phyloP scores from a whole-genome alignment of 2,797 vertebrate species.

The Limosa lapponica region DNA sequence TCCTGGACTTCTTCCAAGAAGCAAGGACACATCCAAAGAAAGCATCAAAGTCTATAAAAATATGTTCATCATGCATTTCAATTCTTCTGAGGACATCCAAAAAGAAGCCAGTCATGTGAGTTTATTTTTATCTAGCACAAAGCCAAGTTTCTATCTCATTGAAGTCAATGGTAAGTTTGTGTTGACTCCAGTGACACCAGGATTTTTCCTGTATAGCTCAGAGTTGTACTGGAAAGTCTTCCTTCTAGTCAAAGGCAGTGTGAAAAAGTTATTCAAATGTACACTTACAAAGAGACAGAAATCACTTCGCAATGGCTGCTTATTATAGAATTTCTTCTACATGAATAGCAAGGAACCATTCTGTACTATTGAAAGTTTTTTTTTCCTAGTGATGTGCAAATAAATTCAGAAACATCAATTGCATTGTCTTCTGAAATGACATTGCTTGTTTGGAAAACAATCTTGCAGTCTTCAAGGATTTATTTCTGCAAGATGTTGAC shows the following conservation, averaged over 20 bases:
- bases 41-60: not conserved
- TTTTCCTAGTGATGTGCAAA: not conserved
- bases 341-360: not conserved
- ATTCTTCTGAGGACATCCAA: not conserved
- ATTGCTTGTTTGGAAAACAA: not conserved
- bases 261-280: not conserved
- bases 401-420: not conserved
- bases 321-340: not conserved
- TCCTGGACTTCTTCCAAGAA: not conserved
- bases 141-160: not conserved
- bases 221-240: not conserved
- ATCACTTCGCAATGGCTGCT: not conserved
- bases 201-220: not conserved
- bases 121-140: not conserved
- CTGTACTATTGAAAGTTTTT: not conserved
- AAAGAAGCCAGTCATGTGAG: not conserved
- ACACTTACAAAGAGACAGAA: not conserved
- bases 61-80: not conserved
- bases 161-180: not conserved
- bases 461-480: not conserved
- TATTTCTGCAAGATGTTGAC: not conserved
- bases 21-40: conserved; percentile 2
- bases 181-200: not conserved
- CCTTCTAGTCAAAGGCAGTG: not conserved
- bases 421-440: not conserved